A percentile compares a stretch with the other conserved stretches of the same genome.
These are phyloP conservation scores for Cataglyphis hispanica DNA, from an alignment of 1,140 invertebrate species.

Conservation along the genomic window DNA sequence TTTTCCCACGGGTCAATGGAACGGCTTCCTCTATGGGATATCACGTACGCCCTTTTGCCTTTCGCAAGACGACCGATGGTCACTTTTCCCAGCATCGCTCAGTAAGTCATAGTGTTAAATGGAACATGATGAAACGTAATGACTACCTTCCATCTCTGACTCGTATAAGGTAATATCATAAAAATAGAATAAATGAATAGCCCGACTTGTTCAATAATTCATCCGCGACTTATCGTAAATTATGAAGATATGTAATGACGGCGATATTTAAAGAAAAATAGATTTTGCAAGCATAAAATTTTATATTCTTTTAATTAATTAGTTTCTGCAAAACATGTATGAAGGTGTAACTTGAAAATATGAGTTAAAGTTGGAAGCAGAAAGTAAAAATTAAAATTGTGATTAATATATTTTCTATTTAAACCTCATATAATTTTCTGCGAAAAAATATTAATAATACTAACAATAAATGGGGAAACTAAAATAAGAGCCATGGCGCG, in stretches of 20 bases:
- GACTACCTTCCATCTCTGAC: constrained; percentile 12
- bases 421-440: background rate
- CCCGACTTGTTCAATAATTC: background rate
- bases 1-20: constrained; percentile 62
- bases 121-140: constrained; percentile 30
- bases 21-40: constrained; percentile 29
- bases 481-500: too few relatives aligned
- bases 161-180: background rate
- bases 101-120: constrained; percentile 49
- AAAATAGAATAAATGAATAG: background rate
- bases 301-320: background rate
- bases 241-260: background rate
- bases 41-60: background rate
- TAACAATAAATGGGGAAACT: too few relatives aligned
- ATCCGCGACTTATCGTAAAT: background rate
- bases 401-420: constrained; percentile 1
- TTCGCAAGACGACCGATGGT: background rate
- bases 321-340: background rate
- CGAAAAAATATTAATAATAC: background rate
- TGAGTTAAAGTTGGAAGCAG: background rate
- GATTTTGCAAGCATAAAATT: background rate
- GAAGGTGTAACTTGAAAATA: background rate
- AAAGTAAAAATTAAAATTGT: background rate
- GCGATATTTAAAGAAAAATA: background rate
- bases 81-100: constrained; percentile 25